phyloP scores from a whole-genome alignment of 1,140 invertebrate genomes.

The Saccostrea glomerata region DNA sequence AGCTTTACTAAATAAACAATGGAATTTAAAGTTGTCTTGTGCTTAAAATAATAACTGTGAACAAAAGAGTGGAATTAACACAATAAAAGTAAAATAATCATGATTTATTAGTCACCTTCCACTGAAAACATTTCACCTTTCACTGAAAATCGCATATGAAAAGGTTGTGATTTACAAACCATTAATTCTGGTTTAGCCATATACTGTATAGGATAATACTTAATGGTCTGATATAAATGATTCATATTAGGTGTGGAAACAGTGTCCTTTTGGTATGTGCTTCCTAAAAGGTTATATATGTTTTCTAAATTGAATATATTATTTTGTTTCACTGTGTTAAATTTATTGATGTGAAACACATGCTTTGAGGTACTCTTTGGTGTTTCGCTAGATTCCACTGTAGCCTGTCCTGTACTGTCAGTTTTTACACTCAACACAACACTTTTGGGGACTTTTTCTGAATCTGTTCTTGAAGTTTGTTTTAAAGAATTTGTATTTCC shows the following conservation, averaged over 20 bases:
- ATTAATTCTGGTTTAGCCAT: slow-evolving; percentile 82
- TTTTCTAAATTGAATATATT: slow-evolving; percentile 40
- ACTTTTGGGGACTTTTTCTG: not conserved
- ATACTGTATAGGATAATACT: slow-evolving; percentile 79
- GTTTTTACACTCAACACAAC: slow-evolving; percentile 33
- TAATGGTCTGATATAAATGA: slow-evolving; percentile 82
- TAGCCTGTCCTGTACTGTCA: slow-evolving; percentile 3
- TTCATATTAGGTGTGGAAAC: slow-evolving; percentile 79
- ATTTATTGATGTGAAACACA: not conserved
- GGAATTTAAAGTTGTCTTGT: too few species aligned
- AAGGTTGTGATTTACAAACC: slow-evolving; percentile 85
- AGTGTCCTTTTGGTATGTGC: slow-evolving; percentile 2
- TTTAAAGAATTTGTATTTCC: not conserved
- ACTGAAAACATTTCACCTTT: slow-evolving; percentile 83
- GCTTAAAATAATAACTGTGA: too few species aligned
- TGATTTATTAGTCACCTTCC: not conserved
- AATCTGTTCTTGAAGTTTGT: not conserved
- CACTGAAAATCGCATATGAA: slow-evolving; percentile 86
- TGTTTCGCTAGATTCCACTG: not conserved
- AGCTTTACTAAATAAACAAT: too few species aligned
- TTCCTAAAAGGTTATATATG: slow-evolving; percentile 36
- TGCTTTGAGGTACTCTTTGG: not conserved
- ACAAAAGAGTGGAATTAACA: not conserved
- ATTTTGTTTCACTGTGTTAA: not conserved
- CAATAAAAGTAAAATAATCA: not conserved